phyloP scores from a whole-genome alignment of 53 echinoderm and acorn worm species.

The Stichopus horrens region DNA sequence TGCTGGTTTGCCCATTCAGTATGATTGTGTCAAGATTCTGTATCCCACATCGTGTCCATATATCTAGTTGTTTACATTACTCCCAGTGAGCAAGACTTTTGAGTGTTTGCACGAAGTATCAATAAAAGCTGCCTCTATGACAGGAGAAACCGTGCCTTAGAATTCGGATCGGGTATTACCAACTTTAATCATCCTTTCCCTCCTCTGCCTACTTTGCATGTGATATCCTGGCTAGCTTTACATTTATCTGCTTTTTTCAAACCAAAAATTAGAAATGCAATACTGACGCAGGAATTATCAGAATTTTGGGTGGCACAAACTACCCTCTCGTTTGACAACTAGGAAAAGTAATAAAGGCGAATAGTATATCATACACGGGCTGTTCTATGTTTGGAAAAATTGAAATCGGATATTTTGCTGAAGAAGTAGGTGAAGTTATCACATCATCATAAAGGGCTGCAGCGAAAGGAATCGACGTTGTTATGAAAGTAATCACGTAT shows the following conservation, averaged over 20 bases:
- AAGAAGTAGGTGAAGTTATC: slow-evolving; percentile 36
- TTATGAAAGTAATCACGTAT: slow-evolving; percentile 11
- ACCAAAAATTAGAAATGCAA: slow-evolving; percentile 1
- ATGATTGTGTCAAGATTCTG: neutral
- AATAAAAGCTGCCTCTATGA: slow-evolving; percentile 3
- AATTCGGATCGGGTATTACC: neutral
- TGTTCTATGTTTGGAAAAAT: slow-evolving; percentile 1
- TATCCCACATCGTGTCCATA: neutral
- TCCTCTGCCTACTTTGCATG: neutral
- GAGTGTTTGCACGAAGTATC: neutral
- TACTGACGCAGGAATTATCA: neutral
- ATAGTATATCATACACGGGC: slow-evolving; percentile 9
- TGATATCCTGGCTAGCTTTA: neutral
- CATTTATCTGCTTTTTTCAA: neutral
- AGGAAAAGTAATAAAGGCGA: neutral
- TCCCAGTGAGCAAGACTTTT: neutral
- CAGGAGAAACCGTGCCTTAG: neutral
- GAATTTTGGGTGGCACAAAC: neutral
- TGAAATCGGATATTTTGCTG: slow-evolving; percentile 1
- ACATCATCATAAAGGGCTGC: neutral
- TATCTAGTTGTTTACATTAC: slow-evolving; percentile 10
- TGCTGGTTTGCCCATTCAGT: too few relatives aligned
- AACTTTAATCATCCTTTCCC: slow-evolving; percentile 7
- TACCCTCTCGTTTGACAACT: neutral
- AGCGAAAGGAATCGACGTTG: neutral